phyloP scores from a whole-genome alignment of 2,113 vertebrate species.

The Hyla sarda region DNA sequence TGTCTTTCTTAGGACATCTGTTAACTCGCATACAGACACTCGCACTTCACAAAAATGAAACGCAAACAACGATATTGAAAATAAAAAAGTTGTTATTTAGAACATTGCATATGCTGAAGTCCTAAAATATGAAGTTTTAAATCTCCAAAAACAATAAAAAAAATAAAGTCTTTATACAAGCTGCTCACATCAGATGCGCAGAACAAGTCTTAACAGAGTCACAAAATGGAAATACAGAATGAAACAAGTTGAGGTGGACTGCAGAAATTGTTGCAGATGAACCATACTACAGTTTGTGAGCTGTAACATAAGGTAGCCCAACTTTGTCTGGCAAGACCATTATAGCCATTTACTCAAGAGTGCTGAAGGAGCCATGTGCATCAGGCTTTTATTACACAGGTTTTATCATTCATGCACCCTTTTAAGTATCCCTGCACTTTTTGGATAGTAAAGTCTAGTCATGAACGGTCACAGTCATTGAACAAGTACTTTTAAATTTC shows the following conservation, averaged over 20 bases:
- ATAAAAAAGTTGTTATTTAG: conserved; percentile 17
- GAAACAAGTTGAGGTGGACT: not conserved
- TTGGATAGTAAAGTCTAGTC: conserved; percentile 43
- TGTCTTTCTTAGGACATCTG: no score
- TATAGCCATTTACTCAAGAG: not conserved
- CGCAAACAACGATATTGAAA: not conserved
- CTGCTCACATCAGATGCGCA: not conserved
- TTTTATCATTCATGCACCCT: not conserved
- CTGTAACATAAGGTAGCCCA: not conserved
- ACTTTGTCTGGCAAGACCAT: not conserved
- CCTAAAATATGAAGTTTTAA: not conserved
- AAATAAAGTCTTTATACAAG: not conserved
- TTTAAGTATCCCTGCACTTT: not conserved
- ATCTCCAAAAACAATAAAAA: not conserved
- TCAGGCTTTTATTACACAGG: not conserved
- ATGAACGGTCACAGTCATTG: conserved; percentile 74
- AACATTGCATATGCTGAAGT: conserved; percentile 20
- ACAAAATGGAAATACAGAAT: not conserved
- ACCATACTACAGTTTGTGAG: not conserved
- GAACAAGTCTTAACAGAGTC: not conserved
- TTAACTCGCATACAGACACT: no score
- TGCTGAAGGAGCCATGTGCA: not conserved
- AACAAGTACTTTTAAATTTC: conserved; percentile 82
- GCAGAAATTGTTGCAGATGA: not conserved
- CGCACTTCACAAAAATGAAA: not conserved